Conservation (phyloP, 1,140 invertebrate genomes). For the Conopomorpha cramerella region DNA sequence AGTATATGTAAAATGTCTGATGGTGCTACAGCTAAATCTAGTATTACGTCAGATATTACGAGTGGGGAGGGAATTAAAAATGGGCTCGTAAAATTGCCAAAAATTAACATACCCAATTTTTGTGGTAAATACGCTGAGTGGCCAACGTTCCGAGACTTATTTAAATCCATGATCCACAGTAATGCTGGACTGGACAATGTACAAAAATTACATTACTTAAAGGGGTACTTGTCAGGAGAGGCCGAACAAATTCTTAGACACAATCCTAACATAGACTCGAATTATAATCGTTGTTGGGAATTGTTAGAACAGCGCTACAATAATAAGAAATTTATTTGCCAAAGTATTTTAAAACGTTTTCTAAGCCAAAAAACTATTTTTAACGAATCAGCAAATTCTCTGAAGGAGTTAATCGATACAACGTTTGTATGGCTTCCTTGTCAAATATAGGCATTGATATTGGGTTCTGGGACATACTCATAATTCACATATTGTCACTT, state of each 20-base stretch:
- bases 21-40: not conserved
- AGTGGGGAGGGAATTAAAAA: conserved; percentile 2
- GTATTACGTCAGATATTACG: not conserved
- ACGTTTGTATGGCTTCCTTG: conserved; percentile 9
- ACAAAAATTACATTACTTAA: conserved; percentile 10
- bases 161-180: conserved; percentile 10
- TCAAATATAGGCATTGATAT: conserved; percentile 8
- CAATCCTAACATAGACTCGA: conserved; percentile 10
- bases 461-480: conserved; percentile 4
- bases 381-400: conserved; percentile 6
- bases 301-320: conserved; percentile 11
- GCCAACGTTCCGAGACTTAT: conserved; percentile 12
- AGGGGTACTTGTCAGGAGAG: conserved; percentile 8
- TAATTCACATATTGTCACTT: conserved; percentile 7
- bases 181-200: conserved; percentile 7
- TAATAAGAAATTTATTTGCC: conserved; percentile 13
- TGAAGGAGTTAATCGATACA: conserved; percentile 13
- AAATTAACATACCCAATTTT: conserved; percentile 6
- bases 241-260: conserved; percentile 15
- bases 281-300: conserved; percentile 13
- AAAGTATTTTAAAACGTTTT: conserved; percentile 10
- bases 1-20: not conserved
- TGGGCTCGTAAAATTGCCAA: conserved; percentile 4
- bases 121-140: conserved; percentile 6
- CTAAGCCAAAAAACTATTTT: conserved; percentile 9